A percentile compares a stretch with the other conserved stretches of the same genome.
Evolutionary conservation across 1,140 invertebrate genomes (phyloP).

Genomic region (Drosophila bipectinata): DNA sequence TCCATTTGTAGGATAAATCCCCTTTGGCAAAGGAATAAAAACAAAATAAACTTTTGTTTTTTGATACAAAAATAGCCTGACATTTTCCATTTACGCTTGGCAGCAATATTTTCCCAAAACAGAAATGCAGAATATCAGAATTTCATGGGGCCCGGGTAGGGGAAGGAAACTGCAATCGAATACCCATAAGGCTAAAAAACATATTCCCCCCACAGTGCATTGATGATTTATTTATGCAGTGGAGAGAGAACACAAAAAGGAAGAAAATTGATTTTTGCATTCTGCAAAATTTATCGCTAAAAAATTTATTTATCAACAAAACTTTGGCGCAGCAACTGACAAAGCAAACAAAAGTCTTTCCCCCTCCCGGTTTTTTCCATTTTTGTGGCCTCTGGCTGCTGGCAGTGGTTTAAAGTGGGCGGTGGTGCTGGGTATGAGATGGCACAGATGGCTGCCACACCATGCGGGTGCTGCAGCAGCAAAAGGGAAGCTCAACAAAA

Average conservation of each 20-base stretch:
- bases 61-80: constrained; percentile 11
- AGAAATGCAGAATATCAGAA: not conserved
- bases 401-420: constrained; percentile 1
- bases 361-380: not conserved
- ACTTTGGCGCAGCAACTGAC: constrained; percentile 49
- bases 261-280: constrained; percentile 71
- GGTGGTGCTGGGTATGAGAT: not conserved
- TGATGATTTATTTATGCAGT: constrained; percentile 78
- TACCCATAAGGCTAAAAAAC: constrained; percentile 5
- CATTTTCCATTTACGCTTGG: constrained; percentile 53
- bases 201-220: constrained; percentile 49
- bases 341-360: constrained; percentile 57
- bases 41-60: constrained; percentile 23
- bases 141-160: not conserved
- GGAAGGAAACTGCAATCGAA: constrained; percentile 45
- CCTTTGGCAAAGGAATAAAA: not conserved
- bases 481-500: not conserved
- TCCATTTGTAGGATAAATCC: constrained; percentile 22
- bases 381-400: constrained; percentile 1
- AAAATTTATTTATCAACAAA: constrained; percentile 74
- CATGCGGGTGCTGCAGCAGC: constrained; percentile 31
- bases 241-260: constrained; percentile 29
- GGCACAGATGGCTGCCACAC: not conserved
- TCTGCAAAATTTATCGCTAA: constrained; percentile 32
- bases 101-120: constrained; percentile 18